Percentiles rank a stretch among this genome's conserved stretches.
phyloP scores from a whole-genome alignment of 2,888 invertebrate genomes.

The Bibio marci region DNA sequence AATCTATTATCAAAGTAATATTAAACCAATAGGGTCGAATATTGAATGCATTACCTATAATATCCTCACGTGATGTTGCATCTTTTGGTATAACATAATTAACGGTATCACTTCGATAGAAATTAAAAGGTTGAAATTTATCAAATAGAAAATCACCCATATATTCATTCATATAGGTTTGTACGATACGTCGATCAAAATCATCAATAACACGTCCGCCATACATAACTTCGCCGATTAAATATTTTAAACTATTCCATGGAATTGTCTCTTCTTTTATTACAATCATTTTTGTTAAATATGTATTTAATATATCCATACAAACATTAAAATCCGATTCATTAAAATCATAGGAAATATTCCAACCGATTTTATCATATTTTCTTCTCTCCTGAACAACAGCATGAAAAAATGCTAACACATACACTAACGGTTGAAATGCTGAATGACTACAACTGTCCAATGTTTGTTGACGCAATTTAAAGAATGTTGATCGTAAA shows the following conservation, averaged over 20 bases:
- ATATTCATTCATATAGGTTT: constrained; percentile 85
- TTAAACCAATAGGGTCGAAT: neutral
- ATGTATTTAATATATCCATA: constrained; percentile 68
- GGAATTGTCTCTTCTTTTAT: constrained; percentile 48
- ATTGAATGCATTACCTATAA: constrained; percentile 38
- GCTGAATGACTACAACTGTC: constrained; percentile 55
- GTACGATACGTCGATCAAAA: constrained; percentile 72
- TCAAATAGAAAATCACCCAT: constrained; percentile 90
- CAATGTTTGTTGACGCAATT: constrained; percentile 56
- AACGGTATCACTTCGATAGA: constrained; percentile 54
- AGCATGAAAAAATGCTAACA: constrained; percentile 84
- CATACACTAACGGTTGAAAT: constrained; percentile 71
- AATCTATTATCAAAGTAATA: no score
- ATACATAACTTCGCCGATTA: constrained; percentile 91
- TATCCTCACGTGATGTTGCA: constrained; percentile 43
- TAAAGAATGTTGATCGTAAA: constrained; percentile 73
- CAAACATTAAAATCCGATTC: constrained; percentile 85
- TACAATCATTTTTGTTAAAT: constrained; percentile 50
- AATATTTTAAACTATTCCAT: constrained; percentile 80
- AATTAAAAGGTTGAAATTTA: constrained; percentile 79
- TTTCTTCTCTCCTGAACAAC: constrained; percentile 83
- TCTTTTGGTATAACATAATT: constrained; percentile 64
- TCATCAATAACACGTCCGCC: constrained; percentile 86
- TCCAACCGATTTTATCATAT: constrained; percentile 91
- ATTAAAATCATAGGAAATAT: constrained; percentile 84